Evolutionary conservation across 1,140 invertebrate genomes (phyloP), one percentile per base, ranked within the genome.

Genomic region (Macrocentrus cingulum): DNA sequence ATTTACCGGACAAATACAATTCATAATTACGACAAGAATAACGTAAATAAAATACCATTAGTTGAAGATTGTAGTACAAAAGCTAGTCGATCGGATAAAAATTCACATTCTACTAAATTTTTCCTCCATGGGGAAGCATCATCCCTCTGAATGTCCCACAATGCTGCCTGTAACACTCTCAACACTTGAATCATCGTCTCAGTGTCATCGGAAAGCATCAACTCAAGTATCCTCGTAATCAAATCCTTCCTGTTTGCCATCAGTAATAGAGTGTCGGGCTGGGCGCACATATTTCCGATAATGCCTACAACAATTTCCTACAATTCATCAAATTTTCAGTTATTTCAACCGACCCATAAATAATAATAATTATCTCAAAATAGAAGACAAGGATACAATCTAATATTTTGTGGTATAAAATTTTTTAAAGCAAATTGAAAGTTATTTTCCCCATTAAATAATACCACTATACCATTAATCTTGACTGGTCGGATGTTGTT

Each of bases 231-330:
- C 13, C 73, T 72, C 9, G 67, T 68, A 1, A 83, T 62, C 19
- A 85, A 70, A 11, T 71, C 64, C 6, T 77, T 62, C 49, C 76
- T 74, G 42, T 76, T 71, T 9, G 74, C 65, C 2, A 87, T 60
- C 6, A 62, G 54, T 20, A 75, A 60, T 3, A 85, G 72, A 2
- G 82, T 69, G 64, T 80, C 67, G 57, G 79, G 67, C 16, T 84
- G 71, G 60, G 84, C 86, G 62, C 86, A 86, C 79, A 91, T 84
- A 69, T 91, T 91, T 1, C 84, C 87, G 56, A 89, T 76, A 42
- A 90, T 87, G 7, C 89, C 89, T 16, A 90, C 76, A 1, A 90
- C 65, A 55, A 90, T 88, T 81, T 91, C 89, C 70, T 82, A 55
- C 15, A 71, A 73, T 50, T 44, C 39, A 54, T 37, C 15, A 4